Conservation (phyloP, 2,888 invertebrate genomes). For the Arge pagana region DNA sequence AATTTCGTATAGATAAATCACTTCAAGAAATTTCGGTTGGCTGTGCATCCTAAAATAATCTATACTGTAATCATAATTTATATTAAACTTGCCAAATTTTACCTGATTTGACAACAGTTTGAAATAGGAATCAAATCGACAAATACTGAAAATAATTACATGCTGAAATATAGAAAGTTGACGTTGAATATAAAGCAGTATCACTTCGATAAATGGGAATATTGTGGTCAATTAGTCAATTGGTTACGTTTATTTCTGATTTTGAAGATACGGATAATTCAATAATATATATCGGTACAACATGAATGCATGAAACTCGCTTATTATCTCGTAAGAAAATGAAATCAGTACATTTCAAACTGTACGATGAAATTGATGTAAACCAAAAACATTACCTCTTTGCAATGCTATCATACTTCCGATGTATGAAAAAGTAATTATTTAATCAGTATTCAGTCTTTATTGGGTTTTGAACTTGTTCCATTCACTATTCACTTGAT, state of each 20-base stretch:
- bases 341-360: no score
- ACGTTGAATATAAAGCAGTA: no score
- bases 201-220: no score
- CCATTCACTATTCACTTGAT: no score
- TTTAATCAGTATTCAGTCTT: constrained; percentile 17
- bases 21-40: constrained; percentile 2
- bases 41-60: background rate
- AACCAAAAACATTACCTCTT: constrained; percentile 7
- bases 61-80: background rate
- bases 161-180: background rate
- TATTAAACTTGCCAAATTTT: constrained; percentile 2
- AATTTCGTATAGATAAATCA: constrained; percentile 4
- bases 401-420: constrained; percentile 1
- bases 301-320: no score
- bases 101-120: background rate
- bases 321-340: no score
- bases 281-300: no score
- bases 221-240: no score
- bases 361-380: no score
- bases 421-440: constrained; percentile 11
- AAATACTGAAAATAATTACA: constrained; percentile 9
- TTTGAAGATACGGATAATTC: no score
- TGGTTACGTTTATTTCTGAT: no score
- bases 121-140: background rate
- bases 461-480: constrained; percentile 13